These are phyloP conservation scores for Notodonta dromedarius DNA, from an alignment of 2,888 invertebrate species.

Conservation along the genomic window DNA sequence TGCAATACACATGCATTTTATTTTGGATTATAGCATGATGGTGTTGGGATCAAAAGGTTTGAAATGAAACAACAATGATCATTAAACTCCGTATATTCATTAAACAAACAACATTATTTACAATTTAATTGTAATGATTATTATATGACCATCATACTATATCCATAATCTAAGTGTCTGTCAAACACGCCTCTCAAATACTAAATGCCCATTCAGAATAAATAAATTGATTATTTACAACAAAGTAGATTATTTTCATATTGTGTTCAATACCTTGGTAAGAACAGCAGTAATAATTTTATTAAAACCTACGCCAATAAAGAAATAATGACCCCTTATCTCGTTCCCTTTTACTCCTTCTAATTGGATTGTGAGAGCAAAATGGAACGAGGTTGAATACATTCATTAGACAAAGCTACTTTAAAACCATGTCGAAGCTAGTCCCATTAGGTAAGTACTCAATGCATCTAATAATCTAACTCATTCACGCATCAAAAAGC, in stretches of 20 bases:
- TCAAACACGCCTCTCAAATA: conserved; percentile 20
- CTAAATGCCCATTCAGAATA: conserved; percentile 15
- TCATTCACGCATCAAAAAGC: conserved; percentile 63
- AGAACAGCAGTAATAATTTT: no score
- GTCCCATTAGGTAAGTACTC: no score
- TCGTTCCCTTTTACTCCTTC: no score
- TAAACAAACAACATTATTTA: conserved; percentile 51
- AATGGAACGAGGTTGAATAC: no score
- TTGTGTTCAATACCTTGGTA: no score
- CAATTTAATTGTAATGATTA: conserved; percentile 44
- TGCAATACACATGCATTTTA: not conserved
- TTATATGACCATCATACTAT: conserved; percentile 78
- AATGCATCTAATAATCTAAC: not conserved
- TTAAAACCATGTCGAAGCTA: no score
- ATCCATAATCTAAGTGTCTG: conserved; percentile 42
- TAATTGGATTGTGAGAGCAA: no score
- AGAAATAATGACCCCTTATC: no score
- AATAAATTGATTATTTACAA: conserved; percentile 19
- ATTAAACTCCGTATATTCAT: conserved; percentile 65
- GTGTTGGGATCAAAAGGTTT: conserved; percentile 54
- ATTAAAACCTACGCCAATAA: no score
- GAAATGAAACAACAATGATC: conserved; percentile 72
- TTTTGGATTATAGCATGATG: conserved; percentile 76
- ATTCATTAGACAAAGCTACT: no score
- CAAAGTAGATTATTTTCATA: not conserved